Evolutionary conservation across 2,888 invertebrate species (phyloP).

Genomic region (Stegana nigrithorax): DNA sequence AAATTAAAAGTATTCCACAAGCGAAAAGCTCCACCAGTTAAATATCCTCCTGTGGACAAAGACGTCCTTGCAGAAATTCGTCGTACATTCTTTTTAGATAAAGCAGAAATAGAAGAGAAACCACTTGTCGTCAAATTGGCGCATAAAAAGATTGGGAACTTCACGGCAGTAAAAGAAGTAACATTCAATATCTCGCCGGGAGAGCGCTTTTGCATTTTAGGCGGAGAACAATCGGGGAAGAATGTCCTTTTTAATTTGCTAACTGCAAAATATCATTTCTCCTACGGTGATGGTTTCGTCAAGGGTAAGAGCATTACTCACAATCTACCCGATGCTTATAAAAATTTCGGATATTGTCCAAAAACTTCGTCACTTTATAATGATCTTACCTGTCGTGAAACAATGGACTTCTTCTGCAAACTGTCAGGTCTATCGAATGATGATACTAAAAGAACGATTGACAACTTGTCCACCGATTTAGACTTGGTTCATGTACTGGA

Average conservation of each 20-base stretch:
- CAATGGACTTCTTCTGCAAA: not conserved
- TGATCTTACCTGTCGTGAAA: not conserved
- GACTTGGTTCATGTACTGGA: not conserved
- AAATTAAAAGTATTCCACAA: not conserved
- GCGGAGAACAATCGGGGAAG: not conserved
- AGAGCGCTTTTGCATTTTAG: not conserved
- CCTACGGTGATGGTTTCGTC: not conserved
- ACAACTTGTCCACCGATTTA: not conserved
- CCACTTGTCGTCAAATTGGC: constrained; percentile 1
- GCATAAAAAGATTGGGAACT: not conserved
- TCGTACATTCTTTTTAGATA: not conserved
- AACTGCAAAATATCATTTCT: not conserved
- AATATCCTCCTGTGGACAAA: not conserved
- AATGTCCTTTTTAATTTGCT: not conserved
- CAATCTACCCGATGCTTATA: not conserved
- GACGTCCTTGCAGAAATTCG: not conserved
- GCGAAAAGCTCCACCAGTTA: not conserved
- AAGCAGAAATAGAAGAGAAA: not conserved
- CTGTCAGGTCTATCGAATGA: not conserved
- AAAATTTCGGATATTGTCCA: not conserved
- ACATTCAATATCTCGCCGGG: not conserved
- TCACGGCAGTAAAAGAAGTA: not conserved
- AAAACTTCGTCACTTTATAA: not conserved
- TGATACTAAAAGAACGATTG: not conserved
- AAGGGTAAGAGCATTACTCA: not conserved